Conservation (phyloP, 2,113 vertebrate species). For the Sardina pilchardus region DNA sequence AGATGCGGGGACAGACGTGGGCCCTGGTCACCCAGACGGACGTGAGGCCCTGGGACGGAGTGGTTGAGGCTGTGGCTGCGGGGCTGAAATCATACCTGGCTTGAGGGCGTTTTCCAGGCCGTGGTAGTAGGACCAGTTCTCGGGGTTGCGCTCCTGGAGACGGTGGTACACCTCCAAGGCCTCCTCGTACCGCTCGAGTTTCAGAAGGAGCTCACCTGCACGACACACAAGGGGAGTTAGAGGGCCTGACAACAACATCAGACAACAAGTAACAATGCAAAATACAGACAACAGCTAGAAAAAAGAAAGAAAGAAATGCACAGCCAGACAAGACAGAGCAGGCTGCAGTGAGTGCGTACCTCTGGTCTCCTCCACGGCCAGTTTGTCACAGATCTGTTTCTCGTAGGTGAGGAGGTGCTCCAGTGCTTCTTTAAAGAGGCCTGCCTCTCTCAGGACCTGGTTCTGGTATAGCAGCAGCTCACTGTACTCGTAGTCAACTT, state of each 20-base stretch:
- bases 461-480: conserved; percentile 97
- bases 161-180: conserved; percentile 86
- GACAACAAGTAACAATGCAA: too few species aligned
- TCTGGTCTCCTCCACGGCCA: conserved; percentile 96
- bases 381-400: conserved; percentile 98
- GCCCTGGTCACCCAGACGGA: too few species aligned
- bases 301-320: background rate
- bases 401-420: conserved; percentile 94
- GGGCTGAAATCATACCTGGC: conserved; percentile 71
- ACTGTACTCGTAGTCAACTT: conserved; percentile 98
- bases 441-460: conserved; percentile 94
- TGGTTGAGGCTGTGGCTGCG: background rate
- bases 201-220: conserved; percentile 88
- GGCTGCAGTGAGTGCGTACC: conserved; percentile 63
- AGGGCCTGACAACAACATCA: background rate
- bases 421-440: conserved; percentile 89
- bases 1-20: too few species aligned
- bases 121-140: conserved; percentile 97
- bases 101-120: conserved; percentile 91
- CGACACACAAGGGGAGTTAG: background rate
- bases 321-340: conserved; percentile 20
- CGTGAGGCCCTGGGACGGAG: too few species aligned
- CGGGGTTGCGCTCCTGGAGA: conserved; percentile 92
- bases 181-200: conserved; percentile 86
- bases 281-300: too few species aligned